These are phyloP conservation scores for Lasioglossum baleicum DNA, from an alignment of 1,140 invertebrate species.

Conservation along the genomic window DNA sequence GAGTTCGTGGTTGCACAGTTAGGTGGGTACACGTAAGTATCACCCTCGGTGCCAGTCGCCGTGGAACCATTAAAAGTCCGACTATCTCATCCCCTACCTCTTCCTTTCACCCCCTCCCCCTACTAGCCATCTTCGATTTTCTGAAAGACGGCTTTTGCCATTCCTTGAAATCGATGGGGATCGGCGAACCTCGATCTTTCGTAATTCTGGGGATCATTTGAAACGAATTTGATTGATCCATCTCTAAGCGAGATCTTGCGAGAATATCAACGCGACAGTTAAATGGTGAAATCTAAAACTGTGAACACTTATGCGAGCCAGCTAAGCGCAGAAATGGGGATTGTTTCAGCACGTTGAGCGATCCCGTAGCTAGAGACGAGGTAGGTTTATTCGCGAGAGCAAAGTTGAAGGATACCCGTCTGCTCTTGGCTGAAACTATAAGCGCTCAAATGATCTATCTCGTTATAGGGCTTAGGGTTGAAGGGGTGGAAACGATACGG, in stretches of 20 bases:
- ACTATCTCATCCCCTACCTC: background rate
- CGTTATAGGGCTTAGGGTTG: conserved; percentile 75
- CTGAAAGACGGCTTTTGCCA: background rate
- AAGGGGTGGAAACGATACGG: conserved; percentile 70
- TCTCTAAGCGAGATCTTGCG: too few relatives aligned
- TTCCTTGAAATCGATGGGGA: background rate
- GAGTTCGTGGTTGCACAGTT: conserved; percentile 36
- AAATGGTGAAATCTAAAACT: background rate
- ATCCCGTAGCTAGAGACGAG: background rate
- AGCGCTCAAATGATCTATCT: conserved; percentile 75
- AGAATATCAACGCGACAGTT: background rate
- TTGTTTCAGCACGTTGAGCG: background rate
- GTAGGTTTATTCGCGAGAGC: conserved; percentile 42
- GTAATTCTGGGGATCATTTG: background rate
- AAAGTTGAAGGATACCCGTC: conserved; percentile 59
- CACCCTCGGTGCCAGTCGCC: conserved; percentile 76
- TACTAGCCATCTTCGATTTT: conserved; percentile 24
- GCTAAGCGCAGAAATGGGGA: background rate
- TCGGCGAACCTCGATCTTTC: too few relatives aligned
- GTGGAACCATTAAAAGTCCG: conserved; percentile 67
- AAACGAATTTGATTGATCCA: background rate
- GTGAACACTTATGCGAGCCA: background rate
- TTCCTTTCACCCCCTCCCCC: background rate
- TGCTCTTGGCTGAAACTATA: conserved; percentile 57
- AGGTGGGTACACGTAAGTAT: conserved; percentile 65